Evolutionary conservation across 1,140 invertebrate species (phyloP), one percentile per base, ranked within the genome.

Genomic region (Gonatopus flavifemur): DNA sequence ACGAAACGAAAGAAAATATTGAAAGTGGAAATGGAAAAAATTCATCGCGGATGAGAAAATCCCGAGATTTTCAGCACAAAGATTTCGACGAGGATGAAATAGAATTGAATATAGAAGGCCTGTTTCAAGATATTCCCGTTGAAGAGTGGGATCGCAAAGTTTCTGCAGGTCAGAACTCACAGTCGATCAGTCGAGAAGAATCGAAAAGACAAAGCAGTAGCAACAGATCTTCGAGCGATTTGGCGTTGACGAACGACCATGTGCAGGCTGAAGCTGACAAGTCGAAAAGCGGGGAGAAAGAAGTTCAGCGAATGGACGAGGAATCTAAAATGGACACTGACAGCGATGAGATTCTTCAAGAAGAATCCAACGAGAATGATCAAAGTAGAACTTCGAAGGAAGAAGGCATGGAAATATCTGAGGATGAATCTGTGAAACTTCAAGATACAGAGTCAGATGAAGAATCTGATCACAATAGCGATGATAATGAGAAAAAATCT

Each of bases 111-210:
- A 6, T 18, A 10, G 38, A 18, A 31, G 18, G 38, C 28, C 25
- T 64, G 9, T 65, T 69, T 22, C 50, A 57, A 49, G 52, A 68
- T 32, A 49, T 61, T 15, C 13, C 54, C 18, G 55, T 40, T 24
- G 55, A 56, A 5, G 38, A 64, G 25, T 53, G 47, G 37, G 49
- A 39, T 6, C 12, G 37, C 18, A 42, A 55, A 24, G 22, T 40
- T 15, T 13, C 10, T 12, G 30, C 50, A 18, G 36, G 18, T 4
- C 20, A n/a, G 30, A 42, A 49, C 1, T 9, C 43, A 1, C 22
- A 49, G 9, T 53, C 35, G 12, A 42, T 13, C 33, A 52, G 25
- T 36, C 30, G 4, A 33, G 32, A 54, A 25, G 41, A 47, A 9
- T 9, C 41, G 4, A 33, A 48, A 28, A 53, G 40, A 33, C 49